Conservation (phyloP, 1,140 invertebrate species). For the Drosophila arawakana region DNA sequence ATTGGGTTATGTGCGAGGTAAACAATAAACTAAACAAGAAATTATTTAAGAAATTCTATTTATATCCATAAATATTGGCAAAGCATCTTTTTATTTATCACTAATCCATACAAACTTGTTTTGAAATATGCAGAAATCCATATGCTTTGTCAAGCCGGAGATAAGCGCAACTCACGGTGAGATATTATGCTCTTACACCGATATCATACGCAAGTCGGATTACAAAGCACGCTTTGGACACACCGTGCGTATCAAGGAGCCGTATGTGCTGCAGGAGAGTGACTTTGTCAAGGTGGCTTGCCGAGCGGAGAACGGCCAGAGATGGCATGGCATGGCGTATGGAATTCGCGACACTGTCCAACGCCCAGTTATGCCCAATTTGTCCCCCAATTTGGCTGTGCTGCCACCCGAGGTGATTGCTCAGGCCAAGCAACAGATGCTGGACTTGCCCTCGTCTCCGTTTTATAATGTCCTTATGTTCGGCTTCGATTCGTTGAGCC, state of each 20-base stretch:
- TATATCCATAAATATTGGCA: neutral
- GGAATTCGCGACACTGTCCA: conserved; percentile 74
- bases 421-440: conserved; percentile 61
- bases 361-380: conserved; percentile 45
- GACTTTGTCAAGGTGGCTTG: conserved; percentile 89
- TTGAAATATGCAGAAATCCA: conserved; percentile 75
- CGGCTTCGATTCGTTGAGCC: conserved; percentile 95
- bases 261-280: conserved; percentile 87
- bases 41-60: no score
- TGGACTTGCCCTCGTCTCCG: conserved; percentile 53
- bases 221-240: conserved; percentile 85
- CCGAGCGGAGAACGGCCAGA: conserved; percentile 84
- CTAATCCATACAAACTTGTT: neutral
- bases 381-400: conserved; percentile 61
- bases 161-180: conserved; percentile 85
- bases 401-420: conserved; percentile 60
- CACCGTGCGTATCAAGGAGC: conserved; percentile 85
- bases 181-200: conserved; percentile 86
- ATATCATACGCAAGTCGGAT: conserved; percentile 88
- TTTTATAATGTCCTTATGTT: conserved; percentile 92
- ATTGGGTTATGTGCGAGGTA: conserved; percentile 87
- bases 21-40: neutral
- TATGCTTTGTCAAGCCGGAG: conserved; percentile 85
- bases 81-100: neutral
- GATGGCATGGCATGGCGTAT: conserved; percentile 79